Base-by-base conservation (phyloP, 2,888 invertebrate species). In the Polyommatus icarus region DNA sequence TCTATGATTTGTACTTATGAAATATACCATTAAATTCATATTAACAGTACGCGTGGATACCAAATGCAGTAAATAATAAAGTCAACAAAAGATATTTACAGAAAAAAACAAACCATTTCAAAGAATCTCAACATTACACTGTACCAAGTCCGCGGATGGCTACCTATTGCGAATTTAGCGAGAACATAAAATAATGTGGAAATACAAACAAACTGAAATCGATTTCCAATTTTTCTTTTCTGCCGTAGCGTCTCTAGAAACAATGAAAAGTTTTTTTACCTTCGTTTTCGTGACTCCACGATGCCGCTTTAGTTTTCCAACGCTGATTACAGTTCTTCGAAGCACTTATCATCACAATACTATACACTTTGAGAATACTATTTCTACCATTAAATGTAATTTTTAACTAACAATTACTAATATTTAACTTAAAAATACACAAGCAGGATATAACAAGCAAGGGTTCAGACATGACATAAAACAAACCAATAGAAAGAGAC, bases 221-320 rank as follows among this genome's bases (percentile, higher is more conserved):
- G 87, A 89, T 89, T 88, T 87, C 81, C 84, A 83, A 85, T 86
- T 85, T 85, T 86, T 86, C 81, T 84, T 80, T 80, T 81, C 81
- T 83, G 80, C 83, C 83, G 79, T 85, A 88, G 90, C 89, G 87
- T 88, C 87, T 82, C 83, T 86, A 87, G 87, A 89, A 87, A 91
- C 90, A 92, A 91, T 91, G 88, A 89, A 90, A 89, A 87, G 82
- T 87, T 90, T 90, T 87, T 90, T 91, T 93, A 94, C 94, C 94
- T 94, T 93, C 94, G 91, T 94, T 94, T 94, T 93, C 94, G 93
- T 91, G 94, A 94, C 94, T 94, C 94, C 94, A 94, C 94, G 94
- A 93, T 94, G 94, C 94, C 92, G 94, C 91, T 91, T 94, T 94
- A 91, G 89, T 86, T 91, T 93, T 90, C 93, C 93, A 91, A 89